phyloP scores from a whole-genome alignment of 2,888 invertebrate species.

The Tetanocera ferruginea region DNA sequence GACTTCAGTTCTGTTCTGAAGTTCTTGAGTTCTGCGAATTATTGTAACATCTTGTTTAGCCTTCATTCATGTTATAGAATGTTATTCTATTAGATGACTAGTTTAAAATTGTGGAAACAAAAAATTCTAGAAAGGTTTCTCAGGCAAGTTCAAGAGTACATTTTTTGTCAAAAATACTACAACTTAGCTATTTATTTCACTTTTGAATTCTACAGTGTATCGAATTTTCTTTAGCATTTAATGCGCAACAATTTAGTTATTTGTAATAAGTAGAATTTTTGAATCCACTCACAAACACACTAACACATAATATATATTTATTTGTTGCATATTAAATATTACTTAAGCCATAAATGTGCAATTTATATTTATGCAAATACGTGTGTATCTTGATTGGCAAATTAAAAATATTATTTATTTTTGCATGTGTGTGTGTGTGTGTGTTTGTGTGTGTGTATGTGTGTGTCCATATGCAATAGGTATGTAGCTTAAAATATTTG shows the following conservation, averaged over 20 bases:
- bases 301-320: neutral
- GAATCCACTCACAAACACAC: neutral
- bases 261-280: neutral
- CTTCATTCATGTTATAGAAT: no score
- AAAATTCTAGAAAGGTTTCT: no score
- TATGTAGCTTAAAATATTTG: constrained; percentile 26
- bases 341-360: neutral
- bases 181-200: neutral
- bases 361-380: no score
- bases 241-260: neutral
- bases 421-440: neutral
- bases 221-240: neutral
- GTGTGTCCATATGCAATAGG: neutral
- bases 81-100: no score
- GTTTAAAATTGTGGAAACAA: no score
- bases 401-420: constrained; percentile 1
- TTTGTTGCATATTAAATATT: neutral
- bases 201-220: neutral
- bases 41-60: no score
- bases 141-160: no score
- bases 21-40: no score
- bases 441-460: neutral
- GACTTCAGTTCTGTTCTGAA: no score
- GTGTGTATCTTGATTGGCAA: constrained; percentile 14
- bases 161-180: no score